Evolutionary conservation across 2,113 vertebrate species (phyloP).

Genomic region (Gopherus evgoodei): DNA sequence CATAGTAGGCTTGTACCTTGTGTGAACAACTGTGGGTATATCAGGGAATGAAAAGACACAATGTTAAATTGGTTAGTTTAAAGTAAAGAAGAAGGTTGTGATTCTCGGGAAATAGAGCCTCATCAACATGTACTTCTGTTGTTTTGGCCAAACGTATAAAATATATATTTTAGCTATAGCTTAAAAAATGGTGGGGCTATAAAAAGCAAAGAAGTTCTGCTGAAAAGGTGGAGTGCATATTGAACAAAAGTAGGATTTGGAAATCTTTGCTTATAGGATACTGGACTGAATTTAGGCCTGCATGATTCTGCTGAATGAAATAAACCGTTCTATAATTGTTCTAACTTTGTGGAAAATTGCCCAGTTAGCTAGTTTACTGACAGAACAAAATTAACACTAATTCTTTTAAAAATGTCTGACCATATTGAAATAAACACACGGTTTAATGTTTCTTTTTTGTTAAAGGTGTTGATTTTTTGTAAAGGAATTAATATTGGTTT

Average conservation of each 20-base stretch:
- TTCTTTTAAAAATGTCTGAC: background rate
- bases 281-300: background rate
- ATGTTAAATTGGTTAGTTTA: background rate
- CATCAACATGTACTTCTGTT: background rate
- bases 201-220: background rate
- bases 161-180: background rate
- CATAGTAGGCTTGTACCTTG: background rate
- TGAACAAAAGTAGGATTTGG: background rate
- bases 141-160: background rate
- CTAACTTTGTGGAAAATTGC: background rate
- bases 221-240: background rate
- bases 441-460: background rate
- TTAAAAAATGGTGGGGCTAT: background rate
- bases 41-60: no score
- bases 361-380: background rate
- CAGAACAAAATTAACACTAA: background rate
- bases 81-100: background rate
- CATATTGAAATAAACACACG: background rate
- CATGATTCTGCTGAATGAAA: background rate
- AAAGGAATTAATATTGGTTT: background rate
- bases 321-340: background rate
- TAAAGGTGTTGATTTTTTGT: background rate
- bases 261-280: background rate
- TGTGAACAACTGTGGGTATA: background rate
- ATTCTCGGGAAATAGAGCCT: background rate